Base-by-base conservation (phyloP, 35 echinoderm and acorn worm species). In the Lytechinus variegatus region DNA sequence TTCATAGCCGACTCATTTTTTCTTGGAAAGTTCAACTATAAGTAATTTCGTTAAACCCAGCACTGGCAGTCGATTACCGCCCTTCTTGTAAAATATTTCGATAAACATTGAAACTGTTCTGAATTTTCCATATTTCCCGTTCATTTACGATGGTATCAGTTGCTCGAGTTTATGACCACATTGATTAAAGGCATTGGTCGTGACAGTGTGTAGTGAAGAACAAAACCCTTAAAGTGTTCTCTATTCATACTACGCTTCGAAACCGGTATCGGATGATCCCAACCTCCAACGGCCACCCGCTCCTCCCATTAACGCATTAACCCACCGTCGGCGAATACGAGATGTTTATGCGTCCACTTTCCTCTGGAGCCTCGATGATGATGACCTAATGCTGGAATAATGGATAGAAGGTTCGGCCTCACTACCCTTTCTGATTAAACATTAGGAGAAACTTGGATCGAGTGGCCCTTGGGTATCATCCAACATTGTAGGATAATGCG, bases 361-460 rank as follows among this genome's bases (percentile, higher is more conserved):
- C 24, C 66, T 79, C 66, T 8, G 66, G 66, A 24, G 66, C 66
- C 66, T 79, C n/a, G 66, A n/a, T 79, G 66, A 79, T 79, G 66
- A 79, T 79, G 66, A 79, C 21, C 66, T 79, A 79, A 79, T 79
- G 66, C 66, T 19, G 66, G 66, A 79, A 79, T 79, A 79, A 79
- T 79, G 66, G 66, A 79, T 24, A n/a, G 21, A 5, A 6, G 66
- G 66, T 24, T 79, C 66, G n/a, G 16, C 16, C 19, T 16, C 66
- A 24, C 19, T 79, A 8, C 66, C 21, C 66, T n/a, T 16, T 79
- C 66, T 79, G 66, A 79, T 79, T 79, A 79, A 79, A 79, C 66
- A 79, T 79, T 79, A 19, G 14, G 33, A 58, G 14, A 79, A 79
- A 79, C 66, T 16, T 1, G 21, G 66, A 79, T 79, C 66, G 66